phyloP scores from a whole-genome alignment of 2,113 vertebrate species.

The Cinclus cinclus region DNA sequence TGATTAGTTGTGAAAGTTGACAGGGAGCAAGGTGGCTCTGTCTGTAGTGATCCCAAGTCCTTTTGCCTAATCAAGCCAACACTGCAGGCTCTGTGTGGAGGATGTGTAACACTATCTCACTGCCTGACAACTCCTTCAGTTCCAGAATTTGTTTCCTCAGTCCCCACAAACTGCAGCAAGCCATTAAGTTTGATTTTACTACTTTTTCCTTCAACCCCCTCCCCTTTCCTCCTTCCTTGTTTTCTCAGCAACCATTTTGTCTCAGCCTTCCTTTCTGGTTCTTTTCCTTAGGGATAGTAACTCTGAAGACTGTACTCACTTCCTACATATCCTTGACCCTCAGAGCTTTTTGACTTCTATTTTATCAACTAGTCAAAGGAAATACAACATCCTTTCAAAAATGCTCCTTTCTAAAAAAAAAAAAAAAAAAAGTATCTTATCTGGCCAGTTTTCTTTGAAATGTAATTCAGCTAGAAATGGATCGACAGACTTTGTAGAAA shows the following conservation, averaged over 20 bases:
- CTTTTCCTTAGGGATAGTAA: neutral
- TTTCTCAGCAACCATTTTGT: constrained; percentile 11
- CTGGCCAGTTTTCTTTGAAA: constrained; percentile 1
- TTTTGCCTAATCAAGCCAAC: constrained; percentile 36
- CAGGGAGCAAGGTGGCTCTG: neutral
- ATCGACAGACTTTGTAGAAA: neutral
- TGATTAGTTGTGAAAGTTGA: constrained; percentile 47
- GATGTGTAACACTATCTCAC: constrained; percentile 34
- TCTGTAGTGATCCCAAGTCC: constrained; percentile 16
- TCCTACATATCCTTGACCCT: neutral
- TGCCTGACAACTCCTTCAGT: constrained; percentile 30
- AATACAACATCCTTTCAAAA: neutral
- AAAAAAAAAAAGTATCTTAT: neutral
- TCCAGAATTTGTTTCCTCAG: constrained; percentile 38
- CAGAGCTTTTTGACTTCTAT: neutral
- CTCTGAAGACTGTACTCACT: neutral
- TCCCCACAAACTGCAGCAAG: constrained; percentile 16
- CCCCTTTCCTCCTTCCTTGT: accelerated
- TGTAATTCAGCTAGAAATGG: neutral
- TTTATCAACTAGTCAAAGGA: neutral
- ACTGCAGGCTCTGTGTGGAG: constrained; percentile 9
- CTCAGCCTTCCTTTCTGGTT: neutral
- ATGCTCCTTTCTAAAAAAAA: neutral
- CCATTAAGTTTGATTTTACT: constrained; percentile 15
- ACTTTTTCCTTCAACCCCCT: neutral